phyloP scores from a whole-genome alignment of 2,888 invertebrate species.

The Thera britannica region DNA sequence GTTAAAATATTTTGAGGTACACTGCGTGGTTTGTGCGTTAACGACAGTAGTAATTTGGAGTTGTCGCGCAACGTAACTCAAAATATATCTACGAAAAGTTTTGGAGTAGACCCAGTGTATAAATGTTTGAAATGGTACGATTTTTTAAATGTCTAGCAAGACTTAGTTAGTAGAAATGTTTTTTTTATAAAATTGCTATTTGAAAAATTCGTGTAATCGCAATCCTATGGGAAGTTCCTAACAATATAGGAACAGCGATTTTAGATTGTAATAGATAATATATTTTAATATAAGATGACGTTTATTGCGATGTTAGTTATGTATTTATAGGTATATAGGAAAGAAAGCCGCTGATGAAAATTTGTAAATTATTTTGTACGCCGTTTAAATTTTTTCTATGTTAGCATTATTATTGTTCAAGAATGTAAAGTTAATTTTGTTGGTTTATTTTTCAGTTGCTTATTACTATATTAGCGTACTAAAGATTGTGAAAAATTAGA shows the following conservation, averaged over 20 bases:
- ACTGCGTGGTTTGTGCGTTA: not conserved
- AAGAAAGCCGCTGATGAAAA: conserved; percentile 51
- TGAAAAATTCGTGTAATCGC: conserved; percentile 35
- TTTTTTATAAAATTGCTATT: conserved; percentile 31
- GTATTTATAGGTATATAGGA: conserved; percentile 54
- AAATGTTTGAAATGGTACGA: not conserved
- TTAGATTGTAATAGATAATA: conserved; percentile 64
- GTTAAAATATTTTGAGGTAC: not conserved
- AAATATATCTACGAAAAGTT: not conserved
- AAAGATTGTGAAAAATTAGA: conserved; percentile 69
- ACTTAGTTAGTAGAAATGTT: conserved; percentile 11
- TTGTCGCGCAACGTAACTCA: no score
- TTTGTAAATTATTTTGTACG: conserved; percentile 80
- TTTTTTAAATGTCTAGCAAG: conserved; percentile 8
- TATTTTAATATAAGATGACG: conserved; percentile 68
- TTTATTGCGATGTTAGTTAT: conserved; percentile 60
- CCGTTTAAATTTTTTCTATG: conserved; percentile 66
- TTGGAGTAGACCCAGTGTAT: not conserved
- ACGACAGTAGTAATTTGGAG: no score
- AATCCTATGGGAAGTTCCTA: conserved; percentile 33
- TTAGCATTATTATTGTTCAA: conserved; percentile 68
- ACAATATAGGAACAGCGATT: conserved; percentile 35
- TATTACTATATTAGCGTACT: conserved; percentile 68
- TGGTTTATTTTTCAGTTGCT: conserved; percentile 75
- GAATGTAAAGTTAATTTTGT: conserved; percentile 68